These are phyloP conservation scores for Schlechtendalia chinensis DNA, from an alignment of 1,140 invertebrate genomes.

Conservation along the genomic window DNA sequence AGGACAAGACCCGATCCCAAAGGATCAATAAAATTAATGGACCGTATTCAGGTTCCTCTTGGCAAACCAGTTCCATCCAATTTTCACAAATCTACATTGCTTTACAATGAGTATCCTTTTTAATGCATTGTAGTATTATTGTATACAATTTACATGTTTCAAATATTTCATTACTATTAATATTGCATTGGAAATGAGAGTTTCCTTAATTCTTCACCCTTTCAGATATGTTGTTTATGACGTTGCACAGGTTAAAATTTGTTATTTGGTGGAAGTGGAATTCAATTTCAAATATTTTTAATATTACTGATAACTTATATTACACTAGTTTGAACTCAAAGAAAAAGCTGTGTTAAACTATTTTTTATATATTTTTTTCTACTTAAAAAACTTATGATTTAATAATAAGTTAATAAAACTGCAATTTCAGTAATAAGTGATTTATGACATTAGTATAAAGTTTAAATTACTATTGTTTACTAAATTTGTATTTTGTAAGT, in stretches of 20 bases:
- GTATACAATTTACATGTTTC: conserved; percentile 14
- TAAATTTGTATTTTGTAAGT: no score
- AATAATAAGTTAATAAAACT: neutral
- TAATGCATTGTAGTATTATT: neutral
- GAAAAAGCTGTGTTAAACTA: no score
- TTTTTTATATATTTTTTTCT: no score
- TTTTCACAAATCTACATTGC: conserved; percentile 60
- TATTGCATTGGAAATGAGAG: neutral
- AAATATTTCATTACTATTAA: no score
- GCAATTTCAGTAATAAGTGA: no score
- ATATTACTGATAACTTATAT: neutral
- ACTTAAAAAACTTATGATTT: neutral
- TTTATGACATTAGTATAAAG: no score
- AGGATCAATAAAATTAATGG: conserved; percentile 56
- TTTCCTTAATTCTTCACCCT: conserved; percentile 42
- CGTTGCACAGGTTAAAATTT: conserved; percentile 79
- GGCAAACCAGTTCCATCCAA: conserved; percentile 62
- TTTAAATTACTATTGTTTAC: no score
- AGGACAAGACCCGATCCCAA: conserved; percentile 70
- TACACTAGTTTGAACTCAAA: neutral
- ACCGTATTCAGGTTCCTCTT: conserved; percentile 74
- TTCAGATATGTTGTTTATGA: conserved; percentile 86
- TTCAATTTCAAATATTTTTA: conserved; percentile 66
- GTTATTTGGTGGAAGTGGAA: conserved; percentile 75
- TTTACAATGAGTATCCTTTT: conserved; percentile 84